These are phyloP conservation scores for Noturus placidus DNA, from an alignment of 2,113 vertebrate genomes.

Conservation along the genomic window DNA sequence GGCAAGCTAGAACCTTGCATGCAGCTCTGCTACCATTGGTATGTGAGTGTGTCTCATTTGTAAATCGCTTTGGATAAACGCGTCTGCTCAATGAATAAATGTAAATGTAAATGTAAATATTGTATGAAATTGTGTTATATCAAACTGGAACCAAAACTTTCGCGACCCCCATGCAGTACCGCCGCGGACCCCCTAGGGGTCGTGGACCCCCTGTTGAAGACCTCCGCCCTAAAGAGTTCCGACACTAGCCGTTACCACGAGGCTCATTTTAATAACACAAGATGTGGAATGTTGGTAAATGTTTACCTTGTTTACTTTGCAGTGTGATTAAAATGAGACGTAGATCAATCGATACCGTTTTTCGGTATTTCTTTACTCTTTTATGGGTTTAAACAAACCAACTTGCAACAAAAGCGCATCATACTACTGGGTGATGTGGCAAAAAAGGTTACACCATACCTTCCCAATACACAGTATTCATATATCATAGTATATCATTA, in stretches of 20 bases:
- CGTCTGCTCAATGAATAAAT: too few species aligned
- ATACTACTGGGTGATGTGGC: background rate
- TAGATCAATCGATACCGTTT: background rate
- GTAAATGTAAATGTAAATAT: too few species aligned
- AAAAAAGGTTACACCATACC: background rate
- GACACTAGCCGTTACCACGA: conserved; percentile 4
- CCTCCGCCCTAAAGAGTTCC: conserved; percentile 49
- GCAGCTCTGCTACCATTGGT: too few species aligned
- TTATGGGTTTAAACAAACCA: background rate
- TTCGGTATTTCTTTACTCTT: background rate
- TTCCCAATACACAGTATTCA: background rate
- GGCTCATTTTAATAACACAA: conserved; percentile 1
- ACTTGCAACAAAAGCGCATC: background rate
- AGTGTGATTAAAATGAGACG: background rate
- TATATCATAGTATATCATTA: background rate
- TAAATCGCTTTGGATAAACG: too few species aligned
- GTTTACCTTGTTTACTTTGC: background rate
- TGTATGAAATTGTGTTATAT: too few species aligned
- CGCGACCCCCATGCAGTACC: too few species aligned
- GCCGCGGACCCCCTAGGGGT: too few species aligned
- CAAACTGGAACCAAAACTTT: too few species aligned
- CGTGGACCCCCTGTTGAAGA: too few species aligned
- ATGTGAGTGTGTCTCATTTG: too few species aligned
- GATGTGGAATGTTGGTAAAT: background rate
- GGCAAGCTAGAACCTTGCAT: too few species aligned